Evolutionary conservation across 2,113 vertebrate species (phyloP), one percentile per base, ranked within the genome.

Genomic region (Archilochus colubris): DNA sequence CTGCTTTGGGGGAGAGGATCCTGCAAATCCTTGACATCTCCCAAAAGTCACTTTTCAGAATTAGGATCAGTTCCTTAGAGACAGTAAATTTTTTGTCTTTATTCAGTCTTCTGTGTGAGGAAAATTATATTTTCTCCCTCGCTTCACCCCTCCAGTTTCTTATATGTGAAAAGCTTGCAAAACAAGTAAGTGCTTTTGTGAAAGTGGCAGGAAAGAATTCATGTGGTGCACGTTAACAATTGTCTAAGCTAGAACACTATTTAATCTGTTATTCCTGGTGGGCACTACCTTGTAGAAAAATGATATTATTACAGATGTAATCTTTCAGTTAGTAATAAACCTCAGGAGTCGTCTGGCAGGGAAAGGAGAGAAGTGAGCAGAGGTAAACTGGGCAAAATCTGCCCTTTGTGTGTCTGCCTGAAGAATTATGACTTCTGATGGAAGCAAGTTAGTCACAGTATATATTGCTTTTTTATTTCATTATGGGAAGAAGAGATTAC

Each of bases 211-310:
- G 77, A 92, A 55, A 2, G n/a, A 75, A 75, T 86, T 91, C 83
- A 75, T 79, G 74, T 40, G 53, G 72, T 51, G 68, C 68, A 43
- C 2, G 3, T 87, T 93, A 92, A 46, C 57, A 68, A 61, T 84
- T 82, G 53, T 84, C 77, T 86, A 54, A 84, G 40, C 23, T 83
- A 10, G 7, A 90, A 87, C 58, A 88, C 2, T 69, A 61, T 92
- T 91, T 82, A 89, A 89, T 96, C 91, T 92, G 81, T 78, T 94
- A 86, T 75, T 94, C 81, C 92, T 94, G 77, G 86, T 96, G 86
- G 62, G 88, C 50, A 51, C 81, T 92, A 61, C 57, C 66, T 93
- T 92, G 73, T 87, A 76, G 83, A 87, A 93, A 93, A 95, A 92
- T 53, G 79, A 79, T 86, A 67, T 90, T 85, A 66, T 91, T 93